Conservation (phyloP, 2,113 vertebrate genomes). For the Cololabis saira region DNA sequence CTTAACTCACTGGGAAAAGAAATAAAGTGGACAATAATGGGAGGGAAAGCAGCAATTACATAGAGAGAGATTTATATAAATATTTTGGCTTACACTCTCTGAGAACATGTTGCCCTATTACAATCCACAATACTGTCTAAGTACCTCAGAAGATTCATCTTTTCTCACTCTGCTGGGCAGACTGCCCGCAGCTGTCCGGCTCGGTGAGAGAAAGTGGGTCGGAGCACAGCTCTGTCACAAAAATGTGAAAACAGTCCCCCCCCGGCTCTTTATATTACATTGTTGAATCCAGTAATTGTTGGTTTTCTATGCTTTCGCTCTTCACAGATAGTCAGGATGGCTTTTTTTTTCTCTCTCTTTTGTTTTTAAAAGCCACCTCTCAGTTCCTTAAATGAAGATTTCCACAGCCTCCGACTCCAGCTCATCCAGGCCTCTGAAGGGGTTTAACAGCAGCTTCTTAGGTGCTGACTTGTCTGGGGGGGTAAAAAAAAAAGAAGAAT, state of each 20-base stretch:
- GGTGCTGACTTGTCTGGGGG: slow-evolving; percentile 60
- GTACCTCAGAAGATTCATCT: slow-evolving; percentile 69
- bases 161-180: slow-evolving; percentile 30
- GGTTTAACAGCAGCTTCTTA: slow-evolving; percentile 63
- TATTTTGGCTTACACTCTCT: slow-evolving; percentile 66
- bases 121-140: slow-evolving; percentile 76
- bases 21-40: slow-evolving; percentile 20
- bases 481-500: slow-evolving; percentile 3
- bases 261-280: slow-evolving; percentile 45
- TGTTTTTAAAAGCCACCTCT: slow-evolving; percentile 35
- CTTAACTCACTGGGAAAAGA: slow-evolving; percentile 43
- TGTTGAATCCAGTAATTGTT: slow-evolving; percentile 52
- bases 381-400: slow-evolving; percentile 78
- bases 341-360: neutral
- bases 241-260: slow-evolving; percentile 53
- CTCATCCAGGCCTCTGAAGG: slow-evolving; percentile 76
- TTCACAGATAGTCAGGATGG: slow-evolving; percentile 54
- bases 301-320: slow-evolving; percentile 42
- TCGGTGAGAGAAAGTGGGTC: slow-evolving; percentile 49
- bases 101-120: slow-evolving; percentile 61
- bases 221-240: slow-evolving; percentile 71
- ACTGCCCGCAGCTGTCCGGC: slow-evolving; percentile 67
- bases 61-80: slow-evolving; percentile 69
- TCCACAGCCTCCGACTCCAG: slow-evolving; percentile 79
- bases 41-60: slow-evolving; percentile 67